These are phyloP conservation scores for Chironomus riparius DNA, from an alignment of 2,888 invertebrate species.

Conservation along the genomic window DNA sequence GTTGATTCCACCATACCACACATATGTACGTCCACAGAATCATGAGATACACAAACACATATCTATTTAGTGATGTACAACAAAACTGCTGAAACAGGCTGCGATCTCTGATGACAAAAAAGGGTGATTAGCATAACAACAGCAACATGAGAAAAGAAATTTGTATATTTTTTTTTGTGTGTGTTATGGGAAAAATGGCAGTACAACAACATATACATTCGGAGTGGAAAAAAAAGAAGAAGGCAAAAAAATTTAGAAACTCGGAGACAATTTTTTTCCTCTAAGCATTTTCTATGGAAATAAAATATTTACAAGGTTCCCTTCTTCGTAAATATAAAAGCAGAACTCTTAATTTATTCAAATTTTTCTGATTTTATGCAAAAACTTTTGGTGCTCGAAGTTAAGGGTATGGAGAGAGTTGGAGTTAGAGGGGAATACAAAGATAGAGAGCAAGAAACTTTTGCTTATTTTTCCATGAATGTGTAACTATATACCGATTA, in stretches of 20 bases:
- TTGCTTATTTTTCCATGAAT: background rate
- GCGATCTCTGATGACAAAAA: slow-evolving; percentile 9
- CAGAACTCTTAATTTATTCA: slow-evolving; percentile 18
- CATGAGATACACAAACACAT: background rate
- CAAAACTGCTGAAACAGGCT: background rate
- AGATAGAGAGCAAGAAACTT: background rate
- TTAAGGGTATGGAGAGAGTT: too few species aligned
- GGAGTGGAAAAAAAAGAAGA: background rate
- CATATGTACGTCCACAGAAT: too few species aligned
- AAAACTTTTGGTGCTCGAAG: background rate
- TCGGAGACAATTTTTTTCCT: background rate
- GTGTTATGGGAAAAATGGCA: background rate
- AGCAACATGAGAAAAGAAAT: slow-evolving; percentile 1
- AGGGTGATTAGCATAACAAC: slow-evolving; percentile 20
- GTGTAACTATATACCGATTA: background rate
- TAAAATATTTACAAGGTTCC: slow-evolving; percentile 18
- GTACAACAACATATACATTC: background rate
- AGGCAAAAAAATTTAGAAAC: background rate
- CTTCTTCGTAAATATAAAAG: background rate
- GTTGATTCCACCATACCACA: background rate
- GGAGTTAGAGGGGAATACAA: too few species aligned
- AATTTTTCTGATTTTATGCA: slow-evolving; percentile 18
- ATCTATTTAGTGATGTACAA: background rate
- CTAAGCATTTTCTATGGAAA: background rate
- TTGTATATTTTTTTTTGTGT: background rate